These are phyloP conservation scores for Rhinichthys osculus DNA, from an alignment of 2,797 vertebrate genomes.

Conservation along the genomic window DNA sequence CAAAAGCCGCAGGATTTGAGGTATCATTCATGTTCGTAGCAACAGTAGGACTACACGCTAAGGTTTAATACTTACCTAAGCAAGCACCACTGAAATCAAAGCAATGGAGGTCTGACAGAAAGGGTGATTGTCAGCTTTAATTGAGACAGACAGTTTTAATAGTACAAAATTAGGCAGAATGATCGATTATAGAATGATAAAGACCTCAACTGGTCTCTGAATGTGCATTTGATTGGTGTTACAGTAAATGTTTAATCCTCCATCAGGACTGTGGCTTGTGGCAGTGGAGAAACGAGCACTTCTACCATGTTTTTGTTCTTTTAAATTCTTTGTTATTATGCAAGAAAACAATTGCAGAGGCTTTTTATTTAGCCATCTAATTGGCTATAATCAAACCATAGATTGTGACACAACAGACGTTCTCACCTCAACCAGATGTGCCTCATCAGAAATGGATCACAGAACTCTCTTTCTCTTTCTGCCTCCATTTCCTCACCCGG, in stretches of 20 bases:
- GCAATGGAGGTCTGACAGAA: neutral
- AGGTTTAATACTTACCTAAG: neutral
- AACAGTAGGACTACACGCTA: neutral
- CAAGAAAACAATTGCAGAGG: slow-evolving; percentile 9
- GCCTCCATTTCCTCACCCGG: slow-evolving; percentile 8
- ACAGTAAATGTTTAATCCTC: slow-evolving; percentile 38
- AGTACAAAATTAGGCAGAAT: slow-evolving; percentile 6
- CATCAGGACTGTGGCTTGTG: slow-evolving; percentile 36
- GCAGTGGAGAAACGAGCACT: neutral
- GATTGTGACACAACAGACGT: slow-evolving; percentile 20
- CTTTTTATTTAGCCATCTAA: slow-evolving; percentile 25
- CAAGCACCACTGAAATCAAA: neutral
- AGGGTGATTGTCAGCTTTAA: slow-evolving; percentile 5
- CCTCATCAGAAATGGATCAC: slow-evolving; percentile 49
- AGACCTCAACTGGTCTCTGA: slow-evolving; percentile 3
- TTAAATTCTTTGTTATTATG: slow-evolving; percentile 5
- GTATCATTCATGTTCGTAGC: neutral
- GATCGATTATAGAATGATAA: slow-evolving; percentile 1
- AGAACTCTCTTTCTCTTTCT: slow-evolving; percentile 27
- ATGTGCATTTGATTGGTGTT: slow-evolving; percentile 33
- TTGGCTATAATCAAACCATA: slow-evolving; percentile 35
- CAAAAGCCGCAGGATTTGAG: neutral
- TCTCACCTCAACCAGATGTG: slow-evolving; percentile 52
- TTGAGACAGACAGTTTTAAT: slow-evolving; percentile 12
- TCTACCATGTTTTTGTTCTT: slow-evolving; percentile 15